Conservation (phyloP, 2,888 invertebrate genomes). For the Tenthredo scrophulariae region DNA sequence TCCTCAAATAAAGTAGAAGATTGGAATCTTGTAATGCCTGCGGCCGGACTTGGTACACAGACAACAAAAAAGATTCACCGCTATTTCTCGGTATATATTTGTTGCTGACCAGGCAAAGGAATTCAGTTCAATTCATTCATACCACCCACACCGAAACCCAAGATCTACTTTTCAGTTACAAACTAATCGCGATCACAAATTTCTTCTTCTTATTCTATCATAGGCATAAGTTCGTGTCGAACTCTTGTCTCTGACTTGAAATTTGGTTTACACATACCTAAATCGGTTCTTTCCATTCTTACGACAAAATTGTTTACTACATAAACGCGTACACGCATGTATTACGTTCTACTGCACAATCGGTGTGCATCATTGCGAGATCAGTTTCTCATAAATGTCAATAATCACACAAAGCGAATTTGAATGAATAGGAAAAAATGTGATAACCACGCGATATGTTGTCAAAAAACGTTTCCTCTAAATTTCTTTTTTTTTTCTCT, state of each 20-base stretch:
- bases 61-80: neutral
- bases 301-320: no score
- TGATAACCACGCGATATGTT: neutral
- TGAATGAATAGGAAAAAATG: neutral
- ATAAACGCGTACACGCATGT: no score
- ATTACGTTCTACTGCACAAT: no score
- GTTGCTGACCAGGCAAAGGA: constrained; percentile 1
- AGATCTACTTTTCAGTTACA: neutral
- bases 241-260: no score
- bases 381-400: neutral
- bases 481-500: neutral
- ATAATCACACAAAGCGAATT: neutral
- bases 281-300: no score
- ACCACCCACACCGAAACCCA: neutral
- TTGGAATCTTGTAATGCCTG: constrained; percentile 21
- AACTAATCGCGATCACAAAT: neutral
- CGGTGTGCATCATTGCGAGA: no score
- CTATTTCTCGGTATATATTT: constrained; percentile 3
- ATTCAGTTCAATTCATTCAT: constrained; percentile 13
- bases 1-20: neutral
- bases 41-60: neutral
- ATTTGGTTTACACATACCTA: no score
- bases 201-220: neutral
- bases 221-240: neutral
- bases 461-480: neutral